Conservation (phyloP, 2,797 vertebrate species). For the Mastacembelus armatus region DNA sequence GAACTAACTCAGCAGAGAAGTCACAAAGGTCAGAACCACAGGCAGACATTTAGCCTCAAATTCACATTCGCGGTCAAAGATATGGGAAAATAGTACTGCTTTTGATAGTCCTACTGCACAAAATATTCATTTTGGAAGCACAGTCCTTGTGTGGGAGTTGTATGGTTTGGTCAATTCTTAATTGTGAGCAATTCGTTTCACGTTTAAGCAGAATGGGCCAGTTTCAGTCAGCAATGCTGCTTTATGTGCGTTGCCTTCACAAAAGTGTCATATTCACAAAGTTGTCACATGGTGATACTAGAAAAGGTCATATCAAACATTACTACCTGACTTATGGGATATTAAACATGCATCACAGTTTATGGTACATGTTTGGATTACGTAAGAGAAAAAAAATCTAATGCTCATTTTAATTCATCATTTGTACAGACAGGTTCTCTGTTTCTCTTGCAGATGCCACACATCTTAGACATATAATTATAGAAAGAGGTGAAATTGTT, state of each 20-base stretch:
- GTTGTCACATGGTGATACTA: not conserved
- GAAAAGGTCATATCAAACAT: constrained; percentile 9
- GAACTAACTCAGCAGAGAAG: constrained; percentile 74
- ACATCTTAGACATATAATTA: constrained; percentile 39
- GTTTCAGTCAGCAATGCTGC: constrained; percentile 9
- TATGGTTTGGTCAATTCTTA: constrained; percentile 7
- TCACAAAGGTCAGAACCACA: constrained; percentile 80
- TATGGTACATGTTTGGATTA: constrained; percentile 26
- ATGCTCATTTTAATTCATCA: constrained; percentile 15
- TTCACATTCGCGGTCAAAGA: constrained; percentile 56
- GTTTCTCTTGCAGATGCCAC: constrained; percentile 20
- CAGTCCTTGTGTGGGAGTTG: not conserved
- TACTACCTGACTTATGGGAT: not conserved
- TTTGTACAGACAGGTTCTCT: constrained; percentile 6
- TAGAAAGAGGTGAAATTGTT: constrained; percentile 40
- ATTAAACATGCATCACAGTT: constrained; percentile 13
- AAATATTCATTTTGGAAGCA: not conserved
- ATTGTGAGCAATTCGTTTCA: not conserved
- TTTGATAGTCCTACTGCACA: constrained; percentile 32
- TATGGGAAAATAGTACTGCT: constrained; percentile 25
- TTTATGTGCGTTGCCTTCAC: not conserved
- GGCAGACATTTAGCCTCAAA: constrained; percentile 75
- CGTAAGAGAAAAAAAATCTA: not conserved
- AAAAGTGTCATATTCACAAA: too few species aligned
- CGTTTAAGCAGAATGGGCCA: not conserved